phyloP scores from a whole-genome alignment of 2,888 invertebrate genomes.

The Lordiphosa fenestrarum region DNA sequence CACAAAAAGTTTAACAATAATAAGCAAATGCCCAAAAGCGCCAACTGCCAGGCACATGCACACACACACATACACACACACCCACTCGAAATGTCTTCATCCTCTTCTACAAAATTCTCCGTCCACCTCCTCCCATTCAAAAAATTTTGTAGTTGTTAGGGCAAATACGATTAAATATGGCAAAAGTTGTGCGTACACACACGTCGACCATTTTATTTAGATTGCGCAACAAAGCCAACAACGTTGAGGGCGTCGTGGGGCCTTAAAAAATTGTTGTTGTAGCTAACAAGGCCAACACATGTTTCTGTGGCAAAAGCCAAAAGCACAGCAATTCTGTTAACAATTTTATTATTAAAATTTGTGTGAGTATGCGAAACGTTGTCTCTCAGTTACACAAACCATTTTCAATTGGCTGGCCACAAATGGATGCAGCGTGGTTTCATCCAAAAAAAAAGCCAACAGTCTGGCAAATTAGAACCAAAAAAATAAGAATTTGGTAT shows the following conservation, averaged over 20 bases:
- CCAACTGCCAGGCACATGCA: conserved; percentile 37
- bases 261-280: conserved; percentile 35
- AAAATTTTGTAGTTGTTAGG: conserved; percentile 46
- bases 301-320: conserved; percentile 58
- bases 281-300: conserved; percentile 69
- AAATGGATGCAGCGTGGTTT: too few relatives aligned
- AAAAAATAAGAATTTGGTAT: too few relatives aligned
- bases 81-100: conserved; percentile 16
- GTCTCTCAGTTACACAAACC: conserved; percentile 26
- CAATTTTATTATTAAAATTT: conserved; percentile 76
- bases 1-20: conserved; percentile 73
- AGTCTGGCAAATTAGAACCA: too few relatives aligned
- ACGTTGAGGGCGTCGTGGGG: conserved; percentile 49
- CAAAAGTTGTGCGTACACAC: conserved; percentile 73
- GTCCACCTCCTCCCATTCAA: background rate
- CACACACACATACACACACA: conserved; percentile 37
- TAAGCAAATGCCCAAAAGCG: conserved; percentile 75
- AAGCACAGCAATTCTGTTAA: conserved; percentile 72
- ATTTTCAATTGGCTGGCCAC: conserved; percentile 44
- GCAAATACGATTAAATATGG: conserved; percentile 75
- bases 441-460: too few relatives aligned
- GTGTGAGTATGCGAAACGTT: conserved; percentile 8
- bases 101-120: conserved; percentile 22
- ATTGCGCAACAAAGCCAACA: conserved; percentile 61
- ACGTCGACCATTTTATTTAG: conserved; percentile 74